Evolutionary conservation across 2,113 vertebrate species (phyloP).

Genomic region (Corynorhinus townsendii): DNA sequence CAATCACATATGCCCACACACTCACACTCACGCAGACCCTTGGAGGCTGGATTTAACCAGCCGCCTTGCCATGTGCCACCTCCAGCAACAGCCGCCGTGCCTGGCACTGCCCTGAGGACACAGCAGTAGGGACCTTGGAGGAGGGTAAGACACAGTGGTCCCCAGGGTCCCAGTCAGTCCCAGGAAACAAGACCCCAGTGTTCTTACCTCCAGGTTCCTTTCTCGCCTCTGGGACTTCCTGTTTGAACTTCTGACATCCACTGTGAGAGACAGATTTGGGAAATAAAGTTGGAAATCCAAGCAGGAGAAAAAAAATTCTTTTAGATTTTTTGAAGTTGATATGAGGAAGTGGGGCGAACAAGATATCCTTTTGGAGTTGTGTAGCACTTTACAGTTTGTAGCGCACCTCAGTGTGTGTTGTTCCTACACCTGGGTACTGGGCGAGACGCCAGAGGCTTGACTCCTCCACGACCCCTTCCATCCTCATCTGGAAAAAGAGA

Average conservation of each 20-base stretch:
- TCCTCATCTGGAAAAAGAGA: background rate
- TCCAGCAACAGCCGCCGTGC: background rate
- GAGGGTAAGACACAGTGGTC: background rate
- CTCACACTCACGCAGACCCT: background rate
- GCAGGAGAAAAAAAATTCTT: background rate
- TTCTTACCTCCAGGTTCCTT: background rate
- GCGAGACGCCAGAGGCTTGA: background rate
- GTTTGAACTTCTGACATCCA: background rate
- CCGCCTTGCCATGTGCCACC: background rate
- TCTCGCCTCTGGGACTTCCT: background rate
- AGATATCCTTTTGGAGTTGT: background rate
- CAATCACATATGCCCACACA: background rate
- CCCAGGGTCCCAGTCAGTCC: background rate
- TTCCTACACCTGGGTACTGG: background rate
- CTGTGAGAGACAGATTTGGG: background rate
- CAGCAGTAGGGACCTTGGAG: background rate
- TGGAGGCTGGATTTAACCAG: background rate
- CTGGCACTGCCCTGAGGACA: background rate
- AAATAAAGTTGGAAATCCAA: background rate
- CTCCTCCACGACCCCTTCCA: background rate
- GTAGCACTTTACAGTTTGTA: background rate
- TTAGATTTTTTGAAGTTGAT: background rate
- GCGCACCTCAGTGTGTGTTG: background rate
- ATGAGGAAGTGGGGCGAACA: background rate
- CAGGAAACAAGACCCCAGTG: background rate